A percentile compares a stretch with the other conserved stretches of the same genome.
Conservation (phyloP, 2,888 invertebrate species). For the Proisotoma minuta region DNA sequence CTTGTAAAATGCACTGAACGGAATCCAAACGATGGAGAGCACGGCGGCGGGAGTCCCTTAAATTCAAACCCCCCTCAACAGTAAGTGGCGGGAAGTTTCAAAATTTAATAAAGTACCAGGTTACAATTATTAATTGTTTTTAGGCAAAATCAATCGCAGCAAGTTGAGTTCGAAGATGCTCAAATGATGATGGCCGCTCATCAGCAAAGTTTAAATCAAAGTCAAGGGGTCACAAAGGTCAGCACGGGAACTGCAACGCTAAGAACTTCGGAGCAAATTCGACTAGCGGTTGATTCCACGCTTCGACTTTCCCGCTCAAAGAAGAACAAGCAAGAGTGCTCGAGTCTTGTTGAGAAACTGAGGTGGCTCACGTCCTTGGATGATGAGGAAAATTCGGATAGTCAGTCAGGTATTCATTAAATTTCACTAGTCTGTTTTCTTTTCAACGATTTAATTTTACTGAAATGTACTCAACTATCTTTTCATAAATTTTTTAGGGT, state of each 20-base stretch:
- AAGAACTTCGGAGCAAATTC: slow-evolving; percentile 47
- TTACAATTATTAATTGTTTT: too few species aligned
- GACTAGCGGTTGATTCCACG: slow-evolving; percentile 62
- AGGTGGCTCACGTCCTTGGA: slow-evolving; percentile 79
- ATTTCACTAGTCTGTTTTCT: background rate
- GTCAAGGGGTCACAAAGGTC: slow-evolving; percentile 36
- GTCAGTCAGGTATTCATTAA: slow-evolving; percentile 25
- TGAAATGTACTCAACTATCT: background rate
- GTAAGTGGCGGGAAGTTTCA: too few species aligned
- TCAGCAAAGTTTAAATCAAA: slow-evolving; percentile 30
- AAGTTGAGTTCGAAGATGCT: slow-evolving; percentile 12
- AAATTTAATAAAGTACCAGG: too few species aligned
- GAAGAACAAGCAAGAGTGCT: slow-evolving; percentile 56
- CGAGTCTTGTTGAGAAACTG: slow-evolving; percentile 76
- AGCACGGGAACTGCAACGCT: slow-evolving; percentile 46
- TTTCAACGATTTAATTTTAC: background rate
- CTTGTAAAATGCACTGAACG: slow-evolving; percentile 47
- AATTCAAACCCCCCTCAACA: too few species aligned
- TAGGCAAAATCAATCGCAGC: slow-evolving; percentile 1
- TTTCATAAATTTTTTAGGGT: too few species aligned
- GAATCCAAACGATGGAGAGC: slow-evolving; percentile 36
- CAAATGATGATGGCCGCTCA: slow-evolving; percentile 20
- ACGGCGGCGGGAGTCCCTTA: too few species aligned
- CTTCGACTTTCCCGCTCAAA: slow-evolving; percentile 55
- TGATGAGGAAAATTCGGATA: slow-evolving; percentile 59